These are phyloP conservation scores for Gyrodactylus bullatarudis DNA, from an alignment of 1,140 invertebrate species.

Conservation along the genomic window DNA sequence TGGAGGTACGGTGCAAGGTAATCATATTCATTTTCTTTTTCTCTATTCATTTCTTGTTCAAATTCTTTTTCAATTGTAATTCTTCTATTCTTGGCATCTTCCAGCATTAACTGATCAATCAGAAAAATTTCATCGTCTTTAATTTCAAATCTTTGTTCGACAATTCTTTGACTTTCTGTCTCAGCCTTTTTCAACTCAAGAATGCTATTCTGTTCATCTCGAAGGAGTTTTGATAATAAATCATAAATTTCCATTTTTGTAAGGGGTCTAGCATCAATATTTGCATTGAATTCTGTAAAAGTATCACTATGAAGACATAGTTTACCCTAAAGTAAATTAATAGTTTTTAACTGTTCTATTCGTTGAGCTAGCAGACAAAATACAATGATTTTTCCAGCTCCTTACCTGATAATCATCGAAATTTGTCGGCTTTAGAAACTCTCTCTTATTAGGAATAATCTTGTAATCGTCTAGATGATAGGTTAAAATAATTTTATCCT, in stretches of 20 bases:
- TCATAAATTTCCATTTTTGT: not conserved
- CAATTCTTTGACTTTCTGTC: not conserved
- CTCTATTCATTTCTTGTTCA: not conserved
- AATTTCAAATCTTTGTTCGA: not conserved
- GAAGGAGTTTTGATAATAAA: not conserved
- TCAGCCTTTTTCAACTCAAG: not conserved
- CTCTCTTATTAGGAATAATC: slow-evolving; percentile 17
- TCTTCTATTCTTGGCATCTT: not conserved
- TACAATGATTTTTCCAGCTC: no score
- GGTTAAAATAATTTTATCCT: slow-evolving; percentile 18
- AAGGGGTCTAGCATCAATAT: not conserved
- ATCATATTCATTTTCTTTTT: not conserved
- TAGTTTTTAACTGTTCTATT: no score
- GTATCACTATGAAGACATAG: not conserved
- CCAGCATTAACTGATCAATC: not conserved
- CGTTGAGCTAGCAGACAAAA: no score
- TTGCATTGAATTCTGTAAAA: not conserved
- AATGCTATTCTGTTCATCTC: not conserved
- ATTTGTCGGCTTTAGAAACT: slow-evolving; percentile 19
- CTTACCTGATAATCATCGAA: slow-evolving; percentile 13
- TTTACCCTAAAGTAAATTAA: no score
- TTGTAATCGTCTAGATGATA: slow-evolving; percentile 18
- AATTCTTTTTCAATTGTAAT: not conserved
- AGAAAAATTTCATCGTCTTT: not conserved
- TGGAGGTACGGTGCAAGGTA: not conserved